phyloP scores from a whole-genome alignment of 2,113 vertebrate species.

The Nothocercus julius region DNA sequence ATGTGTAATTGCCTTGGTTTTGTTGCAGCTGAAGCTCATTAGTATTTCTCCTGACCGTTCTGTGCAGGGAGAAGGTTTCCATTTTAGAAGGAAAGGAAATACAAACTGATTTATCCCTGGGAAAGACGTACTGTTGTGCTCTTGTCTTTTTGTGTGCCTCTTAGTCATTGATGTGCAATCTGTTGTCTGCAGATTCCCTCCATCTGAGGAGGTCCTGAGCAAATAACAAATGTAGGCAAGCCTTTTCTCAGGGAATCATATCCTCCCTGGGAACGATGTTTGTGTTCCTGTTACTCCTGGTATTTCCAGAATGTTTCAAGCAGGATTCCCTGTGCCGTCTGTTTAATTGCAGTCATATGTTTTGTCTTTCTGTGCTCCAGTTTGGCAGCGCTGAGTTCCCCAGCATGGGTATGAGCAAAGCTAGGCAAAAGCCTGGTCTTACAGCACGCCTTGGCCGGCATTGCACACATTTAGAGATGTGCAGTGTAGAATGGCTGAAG shows the following conservation, averaged over 20 bases:
- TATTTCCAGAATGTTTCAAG: not conserved
- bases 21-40: not conserved
- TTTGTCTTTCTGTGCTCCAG: not conserved
- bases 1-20: not conserved
- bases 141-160: not conserved
- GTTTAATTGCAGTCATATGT: not conserved
- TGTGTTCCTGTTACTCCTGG: fast-evolving
- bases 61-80: not conserved
- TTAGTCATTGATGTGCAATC: fast-evolving
- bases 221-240: not conserved
- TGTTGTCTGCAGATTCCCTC: not conserved
- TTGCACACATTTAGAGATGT: not conserved
- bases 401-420: fast-evolving
- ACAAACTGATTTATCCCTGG: not conserved
- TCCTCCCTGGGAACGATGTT: not conserved
- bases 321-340: not conserved
- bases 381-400: not conserved
- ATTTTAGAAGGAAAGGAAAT: not conserved
- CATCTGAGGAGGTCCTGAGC: not conserved
- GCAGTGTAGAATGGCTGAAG: not conserved
- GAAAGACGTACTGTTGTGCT: not conserved
- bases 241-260: not conserved
- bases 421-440: not conserved
- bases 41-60: not conserved
- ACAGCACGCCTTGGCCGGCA: no score